phyloP scores from a whole-genome alignment of 2,888 invertebrate species.

The Cheilosia pagana region DNA sequence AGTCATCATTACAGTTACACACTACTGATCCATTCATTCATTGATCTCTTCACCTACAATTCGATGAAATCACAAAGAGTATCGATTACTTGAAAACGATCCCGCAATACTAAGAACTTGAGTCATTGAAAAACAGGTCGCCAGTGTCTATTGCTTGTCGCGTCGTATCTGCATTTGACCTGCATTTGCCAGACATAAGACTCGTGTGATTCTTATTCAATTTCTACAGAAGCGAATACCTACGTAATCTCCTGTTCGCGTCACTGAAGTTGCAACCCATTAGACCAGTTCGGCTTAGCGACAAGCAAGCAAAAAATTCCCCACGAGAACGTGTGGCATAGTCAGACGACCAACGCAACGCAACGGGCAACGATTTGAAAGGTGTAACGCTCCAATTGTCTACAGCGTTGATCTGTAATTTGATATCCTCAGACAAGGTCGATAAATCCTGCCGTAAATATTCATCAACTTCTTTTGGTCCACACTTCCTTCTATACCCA shows the following conservation, averaged over 20 bases:
- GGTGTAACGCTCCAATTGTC: constrained; percentile 69
- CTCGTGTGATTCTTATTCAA: constrained; percentile 51
- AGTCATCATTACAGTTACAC: background rate
- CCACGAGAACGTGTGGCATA: constrained; percentile 13
- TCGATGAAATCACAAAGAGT: background rate
- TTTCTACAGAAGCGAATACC: constrained; percentile 35
- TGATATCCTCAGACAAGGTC: constrained; percentile 66
- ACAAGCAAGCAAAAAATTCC: background rate
- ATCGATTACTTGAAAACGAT: constrained; percentile 6
- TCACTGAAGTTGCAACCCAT: constrained; percentile 31
- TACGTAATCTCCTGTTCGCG: constrained; percentile 15
- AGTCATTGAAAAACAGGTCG: constrained; percentile 41
- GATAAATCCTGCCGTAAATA: constrained; percentile 61
- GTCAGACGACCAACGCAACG: constrained; percentile 16
- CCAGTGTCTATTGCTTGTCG: constrained; percentile 16
- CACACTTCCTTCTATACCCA: constrained; percentile 40
- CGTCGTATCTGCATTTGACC: constrained; percentile 40
- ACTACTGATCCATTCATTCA: background rate
- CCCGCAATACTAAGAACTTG: background rate
- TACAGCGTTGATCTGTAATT: constrained; percentile 52
- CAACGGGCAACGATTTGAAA: constrained; percentile 32
- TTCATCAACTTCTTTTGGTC: constrained; percentile 60
- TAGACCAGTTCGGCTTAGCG: constrained; percentile 25
- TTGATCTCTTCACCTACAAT: constrained; percentile 12
- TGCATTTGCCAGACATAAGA: constrained; percentile 49